A percentile compares a stretch with the other conserved stretches of the same genome.
Conservation (phyloP, 2,797 vertebrate genomes). For the Poecile montanus region DNA sequence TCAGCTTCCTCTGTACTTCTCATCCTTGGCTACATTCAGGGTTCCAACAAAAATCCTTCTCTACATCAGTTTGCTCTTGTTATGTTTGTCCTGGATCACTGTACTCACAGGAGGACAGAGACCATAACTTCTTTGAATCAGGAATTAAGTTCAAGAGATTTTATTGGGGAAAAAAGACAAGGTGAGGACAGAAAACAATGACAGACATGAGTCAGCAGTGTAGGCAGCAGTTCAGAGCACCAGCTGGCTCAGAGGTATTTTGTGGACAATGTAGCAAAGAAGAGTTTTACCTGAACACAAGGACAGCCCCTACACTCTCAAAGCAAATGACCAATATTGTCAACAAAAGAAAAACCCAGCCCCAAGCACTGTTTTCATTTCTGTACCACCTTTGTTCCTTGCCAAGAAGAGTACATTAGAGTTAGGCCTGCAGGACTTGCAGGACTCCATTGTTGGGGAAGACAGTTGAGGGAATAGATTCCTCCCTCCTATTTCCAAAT, state of each 20-base stretch:
- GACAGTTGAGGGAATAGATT: neutral
- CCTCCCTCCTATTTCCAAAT: neutral
- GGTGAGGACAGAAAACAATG: neutral
- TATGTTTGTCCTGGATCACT: constrained; percentile 2
- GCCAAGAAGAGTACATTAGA: neutral
- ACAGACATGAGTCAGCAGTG: neutral
- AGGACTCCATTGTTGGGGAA: neutral
- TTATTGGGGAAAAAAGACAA: neutral
- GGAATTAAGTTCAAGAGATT: neutral
- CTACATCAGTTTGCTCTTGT: neutral
- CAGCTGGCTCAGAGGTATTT: neutral
- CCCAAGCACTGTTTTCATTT: neutral
- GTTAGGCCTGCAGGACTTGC: neutral
- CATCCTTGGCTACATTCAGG: neutral
- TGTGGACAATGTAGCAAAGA: neutral
- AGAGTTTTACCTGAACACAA: neutral
- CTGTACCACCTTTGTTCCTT: neutral
- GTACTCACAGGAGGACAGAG: neutral
- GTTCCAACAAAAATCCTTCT: constrained; percentile 5
- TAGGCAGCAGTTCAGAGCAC: neutral
- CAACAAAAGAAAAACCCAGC: neutral
- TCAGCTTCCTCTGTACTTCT: constrained; percentile 14
- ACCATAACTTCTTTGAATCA: neutral
- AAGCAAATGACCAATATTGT: neutral
- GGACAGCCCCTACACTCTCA: neutral